A percentile compares a stretch with the other conserved stretches of the same genome.
Evolutionary conservation across 2,113 vertebrate species (phyloP).

Genomic region (Pseudopodoces humilis): DNA sequence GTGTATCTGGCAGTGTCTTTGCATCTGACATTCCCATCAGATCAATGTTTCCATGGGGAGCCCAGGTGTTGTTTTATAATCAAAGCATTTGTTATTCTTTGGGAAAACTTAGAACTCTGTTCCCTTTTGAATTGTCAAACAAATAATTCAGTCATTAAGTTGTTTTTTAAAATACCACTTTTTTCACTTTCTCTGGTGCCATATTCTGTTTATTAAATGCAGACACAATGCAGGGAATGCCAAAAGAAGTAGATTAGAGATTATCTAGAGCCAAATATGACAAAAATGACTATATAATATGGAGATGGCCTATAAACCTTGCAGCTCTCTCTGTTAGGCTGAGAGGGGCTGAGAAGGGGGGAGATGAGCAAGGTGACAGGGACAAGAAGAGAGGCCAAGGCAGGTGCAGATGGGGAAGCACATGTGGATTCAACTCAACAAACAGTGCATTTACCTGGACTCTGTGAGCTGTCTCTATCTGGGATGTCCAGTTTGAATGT

Average conservation of each 20-base stretch:
- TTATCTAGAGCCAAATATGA: not conserved
- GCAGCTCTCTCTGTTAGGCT: not conserved
- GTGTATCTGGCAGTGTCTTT: not conserved
- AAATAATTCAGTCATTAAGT: not conserved
- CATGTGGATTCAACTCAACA: not conserved
- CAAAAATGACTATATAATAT: accelerated
- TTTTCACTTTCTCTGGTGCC: not conserved
- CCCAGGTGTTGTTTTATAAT: not conserved
- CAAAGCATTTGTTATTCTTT: not conserved
- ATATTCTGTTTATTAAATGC: not conserved
- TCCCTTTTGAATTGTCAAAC: not conserved
- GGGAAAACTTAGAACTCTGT: not conserved
- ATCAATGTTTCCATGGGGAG: not conserved
- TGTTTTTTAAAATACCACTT: not conserved
- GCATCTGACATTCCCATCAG: not conserved
- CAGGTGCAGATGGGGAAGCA: not conserved
- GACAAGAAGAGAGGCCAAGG: not conserved
- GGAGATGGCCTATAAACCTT: not conserved
- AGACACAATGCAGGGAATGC: not conserved
- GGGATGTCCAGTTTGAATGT: not conserved
- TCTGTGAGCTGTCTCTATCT: not conserved
- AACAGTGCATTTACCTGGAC: not conserved
- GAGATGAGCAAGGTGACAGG: not conserved
- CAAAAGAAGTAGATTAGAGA: not conserved
- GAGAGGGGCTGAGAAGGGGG: not conserved